Percentiles rank a stretch among this genome's conserved stretches.
Evolutionary conservation across 1,140 invertebrate species (phyloP).

Genomic region (Drosophila melanica): DNA sequence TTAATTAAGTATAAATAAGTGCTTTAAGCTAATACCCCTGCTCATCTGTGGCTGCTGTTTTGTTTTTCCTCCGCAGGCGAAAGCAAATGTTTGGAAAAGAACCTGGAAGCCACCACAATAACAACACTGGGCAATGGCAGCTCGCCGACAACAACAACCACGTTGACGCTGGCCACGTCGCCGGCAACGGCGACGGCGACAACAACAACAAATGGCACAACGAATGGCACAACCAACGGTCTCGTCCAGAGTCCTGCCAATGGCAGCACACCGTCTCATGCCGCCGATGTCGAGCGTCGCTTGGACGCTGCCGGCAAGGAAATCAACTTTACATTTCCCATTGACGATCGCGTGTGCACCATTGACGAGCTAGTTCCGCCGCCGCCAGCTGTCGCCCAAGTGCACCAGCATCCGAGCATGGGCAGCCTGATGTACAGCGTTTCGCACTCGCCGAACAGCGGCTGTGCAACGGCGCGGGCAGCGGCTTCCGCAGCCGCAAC

Average conservation of each 20-base stretch:
- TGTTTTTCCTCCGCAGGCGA: slow-evolving; percentile 57
- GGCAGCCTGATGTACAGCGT: slow-evolving; percentile 73
- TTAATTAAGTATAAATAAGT: too few relatives aligned
- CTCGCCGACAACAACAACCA: slow-evolving; percentile 72
- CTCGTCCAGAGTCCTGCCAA: slow-evolving; percentile 44
- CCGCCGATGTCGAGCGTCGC: neutral
- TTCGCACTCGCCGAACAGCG: slow-evolving; percentile 48
- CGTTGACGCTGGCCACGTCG: slow-evolving; percentile 58
- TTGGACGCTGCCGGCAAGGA: slow-evolving; percentile 64
- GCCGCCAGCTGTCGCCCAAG: slow-evolving; percentile 46
- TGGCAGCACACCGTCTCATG: slow-evolving; percentile 50
- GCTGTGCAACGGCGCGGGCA: slow-evolving; percentile 56
- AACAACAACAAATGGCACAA: slow-evolving; percentile 3
- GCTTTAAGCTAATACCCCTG: neutral
- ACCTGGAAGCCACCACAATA: slow-evolving; percentile 69
- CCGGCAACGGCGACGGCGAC: slow-evolving; percentile 21
- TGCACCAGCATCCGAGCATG: slow-evolving; percentile 60
- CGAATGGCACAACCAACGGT: slow-evolving; percentile 45
- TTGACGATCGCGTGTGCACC: slow-evolving; percentile 83
- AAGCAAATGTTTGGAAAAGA: slow-evolving; percentile 82
- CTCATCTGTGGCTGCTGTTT: slow-evolving; percentile 29
- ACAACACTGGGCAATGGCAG: slow-evolving; percentile 71
- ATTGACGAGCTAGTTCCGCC: slow-evolving; percentile 80
- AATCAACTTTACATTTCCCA: slow-evolving; percentile 83
- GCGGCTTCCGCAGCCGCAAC: slow-evolving; percentile 78